Percentiles rank a stretch among this genome's conserved stretches.
Evolutionary conservation across 2,113 vertebrate genomes (phyloP).

Genomic region (Vireo altiloquus): DNA sequence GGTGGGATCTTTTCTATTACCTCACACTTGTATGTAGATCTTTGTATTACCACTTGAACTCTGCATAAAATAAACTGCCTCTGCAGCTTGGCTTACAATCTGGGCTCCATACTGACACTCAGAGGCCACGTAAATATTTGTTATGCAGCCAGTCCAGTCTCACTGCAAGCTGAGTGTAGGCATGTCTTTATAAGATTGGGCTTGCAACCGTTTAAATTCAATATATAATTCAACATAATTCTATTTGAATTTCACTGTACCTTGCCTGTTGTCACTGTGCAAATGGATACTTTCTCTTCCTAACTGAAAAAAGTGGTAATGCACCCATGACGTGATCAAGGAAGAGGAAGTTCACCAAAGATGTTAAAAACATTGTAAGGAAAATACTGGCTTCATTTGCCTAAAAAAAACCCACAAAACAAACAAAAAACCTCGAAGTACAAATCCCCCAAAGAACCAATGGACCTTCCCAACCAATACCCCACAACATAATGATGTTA

Average conservation of each 20-base stretch:
- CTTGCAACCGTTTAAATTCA: neutral
- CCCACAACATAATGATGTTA: neutral
- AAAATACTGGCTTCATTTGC: neutral
- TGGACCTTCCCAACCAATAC: fast-evolving
- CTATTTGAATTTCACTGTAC: neutral
- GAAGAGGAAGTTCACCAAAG: neutral
- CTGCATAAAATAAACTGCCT: neutral
- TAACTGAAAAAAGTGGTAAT: neutral
- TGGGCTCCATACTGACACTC: neutral
- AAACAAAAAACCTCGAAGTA: neutral
- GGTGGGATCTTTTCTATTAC: neutral
- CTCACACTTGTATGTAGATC: neutral
- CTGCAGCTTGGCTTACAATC: neutral
- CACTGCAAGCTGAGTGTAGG: neutral
- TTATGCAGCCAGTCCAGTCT: neutral
- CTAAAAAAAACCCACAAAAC: neutral
- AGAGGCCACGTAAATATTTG: neutral
- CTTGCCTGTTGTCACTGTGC: neutral
- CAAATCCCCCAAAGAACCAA: neutral
- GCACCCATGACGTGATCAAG: neutral
- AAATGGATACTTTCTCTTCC: neutral
- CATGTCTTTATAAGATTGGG: fast-evolving
- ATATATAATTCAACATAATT: neutral
- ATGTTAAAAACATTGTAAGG: neutral
- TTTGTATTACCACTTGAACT: neutral